Evolutionary conservation across 1,140 invertebrate genomes (phyloP), one percentile per base, ranked within the genome.

Genomic region (Aphidius ervi): DNA sequence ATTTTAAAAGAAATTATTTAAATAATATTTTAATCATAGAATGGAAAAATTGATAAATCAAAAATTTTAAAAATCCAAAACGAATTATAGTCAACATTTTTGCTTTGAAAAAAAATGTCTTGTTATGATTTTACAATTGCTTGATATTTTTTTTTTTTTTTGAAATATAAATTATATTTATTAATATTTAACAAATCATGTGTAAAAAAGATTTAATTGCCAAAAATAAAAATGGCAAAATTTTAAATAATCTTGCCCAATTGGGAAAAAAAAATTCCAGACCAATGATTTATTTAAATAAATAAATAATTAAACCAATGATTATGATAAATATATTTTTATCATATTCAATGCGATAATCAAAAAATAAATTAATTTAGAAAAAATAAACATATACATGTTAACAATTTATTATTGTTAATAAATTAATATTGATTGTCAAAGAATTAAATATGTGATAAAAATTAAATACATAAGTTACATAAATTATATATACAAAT

Each of bases 371-470:
- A 39, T 8, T 20, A 56, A 48, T 56, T 63, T 43, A 56, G 56
- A 41, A 56, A 58, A 41, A 23, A 65, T 59, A 59, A 52, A 47
- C 54, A 63, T 60, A 55, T 56, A 63, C 56, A 59, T 67, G 68
- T 70, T 70, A 68, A 67, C 58, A 64, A 68, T 70, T 68, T 73
- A 73, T 70, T 67, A 72, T 69, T 72, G 73, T 74, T 74, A 68
- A 72, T 72, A 68, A 62, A 65, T 71, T 69, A 63, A 71, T 71
- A 70, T 68, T 71, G 70, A 73, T 74, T 67, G 68, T 68, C 67
- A 68, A 67, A 69, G 67, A 63, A 70, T 69, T 67, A 68, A 68
- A 68, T 70, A 74, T 70, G 73, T 74, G 70, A 71, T 71, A 73
- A 68, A 65, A 56, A 66, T 65, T 70, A 70, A 66, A 69, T 62